These are phyloP conservation scores for Cyaniris semiargus DNA, from an alignment of 2,888 invertebrate species.

Conservation along the genomic window DNA sequence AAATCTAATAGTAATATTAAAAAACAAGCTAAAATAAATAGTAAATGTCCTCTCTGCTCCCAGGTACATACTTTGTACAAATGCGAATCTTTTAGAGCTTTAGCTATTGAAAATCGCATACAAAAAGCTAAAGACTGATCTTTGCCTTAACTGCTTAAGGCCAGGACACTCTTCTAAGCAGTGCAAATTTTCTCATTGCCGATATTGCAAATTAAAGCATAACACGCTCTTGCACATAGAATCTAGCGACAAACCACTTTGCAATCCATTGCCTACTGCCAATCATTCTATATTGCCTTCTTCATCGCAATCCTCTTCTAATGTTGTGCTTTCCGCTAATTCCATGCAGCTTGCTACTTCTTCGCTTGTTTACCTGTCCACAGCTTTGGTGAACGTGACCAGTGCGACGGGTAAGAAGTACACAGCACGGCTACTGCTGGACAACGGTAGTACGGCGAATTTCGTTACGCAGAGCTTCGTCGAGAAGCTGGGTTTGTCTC, in stretches of 20 bases:
- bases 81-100: constrained; percentile 34
- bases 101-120: constrained; percentile 36
- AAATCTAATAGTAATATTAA: too few relatives aligned
- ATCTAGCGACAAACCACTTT: too few relatives aligned
- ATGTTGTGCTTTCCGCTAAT: too few relatives aligned
- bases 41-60: too few relatives aligned
- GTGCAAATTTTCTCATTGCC: constrained; percentile 40
- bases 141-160: too few relatives aligned
- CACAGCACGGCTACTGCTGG: constrained; percentile 41
- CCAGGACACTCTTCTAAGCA: constrained; percentile 23
- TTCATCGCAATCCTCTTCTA: too few relatives aligned
- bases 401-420: constrained; percentile 25
- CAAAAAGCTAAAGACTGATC: constrained; percentile 37
- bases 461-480: too few relatives aligned
- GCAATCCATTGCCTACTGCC: too few relatives aligned
- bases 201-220: constrained; percentile 40
- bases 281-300: too few relatives aligned
- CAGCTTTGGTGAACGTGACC: constrained; percentile 39
- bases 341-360: constrained; percentile 32
- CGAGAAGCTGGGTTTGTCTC: constrained; percentile 20
- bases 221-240: too few relatives aligned
- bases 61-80: too few relatives aligned
- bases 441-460: constrained; percentile 34
- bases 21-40: too few relatives aligned
- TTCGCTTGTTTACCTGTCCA: constrained; percentile 40